A percentile compares a stretch with the other conserved stretches of the same genome.
These are phyloP conservation scores for Sebastes diaconus DNA, from an alignment of 2,797 vertebrate genomes.

Conservation along the genomic window DNA sequence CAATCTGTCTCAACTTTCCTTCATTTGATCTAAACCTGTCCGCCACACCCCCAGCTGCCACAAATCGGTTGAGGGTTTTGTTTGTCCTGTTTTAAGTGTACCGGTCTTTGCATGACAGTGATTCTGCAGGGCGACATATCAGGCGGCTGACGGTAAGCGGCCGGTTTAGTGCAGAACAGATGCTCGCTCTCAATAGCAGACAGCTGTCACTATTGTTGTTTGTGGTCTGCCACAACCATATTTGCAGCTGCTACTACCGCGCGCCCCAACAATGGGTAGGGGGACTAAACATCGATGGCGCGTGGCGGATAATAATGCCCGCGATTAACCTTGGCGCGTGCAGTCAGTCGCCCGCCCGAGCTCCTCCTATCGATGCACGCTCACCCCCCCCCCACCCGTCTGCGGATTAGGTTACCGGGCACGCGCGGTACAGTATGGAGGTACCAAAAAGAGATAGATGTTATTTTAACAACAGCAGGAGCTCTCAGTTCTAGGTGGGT, in stretches of 20 bases:
- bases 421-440: constrained; percentile 52
- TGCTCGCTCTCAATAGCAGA: constrained; percentile 84
- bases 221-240: constrained; percentile 78
- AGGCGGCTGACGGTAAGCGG: constrained; percentile 79
- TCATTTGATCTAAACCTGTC: constrained; percentile 69
- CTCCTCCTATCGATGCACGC: constrained; percentile 64
- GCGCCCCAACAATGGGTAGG: constrained; percentile 78
- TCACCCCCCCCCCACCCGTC: not conserved
- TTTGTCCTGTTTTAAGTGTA: constrained; percentile 68
- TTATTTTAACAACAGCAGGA: not conserved
- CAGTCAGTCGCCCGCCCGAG: constrained; percentile 51
- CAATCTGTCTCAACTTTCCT: constrained; percentile 45
- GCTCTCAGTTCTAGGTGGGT: not conserved
- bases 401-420: constrained; percentile 78
- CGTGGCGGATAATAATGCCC: constrained; percentile 85
- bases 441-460: not conserved
- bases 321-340: constrained; percentile 86
- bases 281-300: constrained; percentile 81
- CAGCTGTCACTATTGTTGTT: constrained; percentile 89
- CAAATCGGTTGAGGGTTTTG: constrained; percentile 60
- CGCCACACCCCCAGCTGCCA: constrained; percentile 55
- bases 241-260: constrained; percentile 85
- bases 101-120: constrained; percentile 72
- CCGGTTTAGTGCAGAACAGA: constrained; percentile 84
- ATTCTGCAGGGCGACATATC: constrained; percentile 74